phyloP scores from a whole-genome alignment of 1,140 invertebrate genomes.

The Drosophila auraria region DNA sequence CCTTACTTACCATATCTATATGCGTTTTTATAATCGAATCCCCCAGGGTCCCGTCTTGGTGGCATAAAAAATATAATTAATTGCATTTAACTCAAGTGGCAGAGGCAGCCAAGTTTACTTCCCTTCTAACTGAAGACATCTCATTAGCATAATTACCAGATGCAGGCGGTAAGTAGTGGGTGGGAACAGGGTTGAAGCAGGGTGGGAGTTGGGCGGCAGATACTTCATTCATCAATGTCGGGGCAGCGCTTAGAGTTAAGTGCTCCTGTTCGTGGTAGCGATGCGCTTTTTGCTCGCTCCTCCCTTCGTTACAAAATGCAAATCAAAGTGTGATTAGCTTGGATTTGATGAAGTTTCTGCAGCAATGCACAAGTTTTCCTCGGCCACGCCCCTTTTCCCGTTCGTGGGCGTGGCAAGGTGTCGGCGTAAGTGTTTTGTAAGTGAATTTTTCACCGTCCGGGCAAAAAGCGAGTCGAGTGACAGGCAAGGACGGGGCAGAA shows the following conservation, averaged over 20 bases:
- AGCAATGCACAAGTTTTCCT: slow-evolving; percentile 76
- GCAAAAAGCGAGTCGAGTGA: slow-evolving; percentile 35
- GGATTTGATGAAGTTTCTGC: slow-evolving; percentile 81
- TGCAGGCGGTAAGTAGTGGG: slow-evolving; percentile 24
- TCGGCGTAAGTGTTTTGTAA: slow-evolving; percentile 76
- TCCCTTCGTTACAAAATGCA: slow-evolving; percentile 69
- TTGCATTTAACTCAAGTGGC: slow-evolving; percentile 78
- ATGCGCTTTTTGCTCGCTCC: slow-evolving; percentile 70
- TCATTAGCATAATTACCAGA: slow-evolving; percentile 82
- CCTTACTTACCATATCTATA: slow-evolving; percentile 28
- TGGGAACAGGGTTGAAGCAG: neutral
- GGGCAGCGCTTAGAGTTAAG: slow-evolving; percentile 71
- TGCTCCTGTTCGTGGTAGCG: slow-evolving; percentile 61
- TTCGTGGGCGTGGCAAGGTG: slow-evolving; percentile 53
- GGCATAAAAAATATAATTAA: slow-evolving; percentile 78
- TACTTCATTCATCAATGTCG: slow-evolving; percentile 79
- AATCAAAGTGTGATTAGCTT: slow-evolving; percentile 83
- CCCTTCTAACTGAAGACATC: slow-evolving; percentile 64
- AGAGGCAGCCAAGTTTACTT: slow-evolving; percentile 71
- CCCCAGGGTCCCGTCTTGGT: slow-evolving; percentile 38
- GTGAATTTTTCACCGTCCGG: slow-evolving; percentile 65
- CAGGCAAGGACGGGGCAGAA: slow-evolving; percentile 45
- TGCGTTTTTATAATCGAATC: slow-evolving; percentile 29
- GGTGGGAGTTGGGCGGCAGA: neutral
- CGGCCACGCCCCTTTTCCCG: neutral